Base-by-base conservation (phyloP, 2,888 invertebrate species). In the Margaritifera margaritifera region DNA sequence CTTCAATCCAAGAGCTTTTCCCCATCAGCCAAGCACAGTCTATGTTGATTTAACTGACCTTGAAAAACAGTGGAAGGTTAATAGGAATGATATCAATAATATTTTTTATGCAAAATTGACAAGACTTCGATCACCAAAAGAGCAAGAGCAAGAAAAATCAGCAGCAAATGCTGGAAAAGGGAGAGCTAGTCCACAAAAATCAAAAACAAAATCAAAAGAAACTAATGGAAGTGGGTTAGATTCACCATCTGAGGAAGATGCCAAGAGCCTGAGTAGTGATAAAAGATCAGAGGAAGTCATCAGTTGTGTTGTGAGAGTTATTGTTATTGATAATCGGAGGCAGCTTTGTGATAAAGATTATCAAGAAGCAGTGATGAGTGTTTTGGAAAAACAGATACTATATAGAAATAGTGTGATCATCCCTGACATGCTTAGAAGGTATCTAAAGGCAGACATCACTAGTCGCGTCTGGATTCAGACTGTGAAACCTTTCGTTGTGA, bases 401-500 rank as follows among this genome's bases (percentile, higher is more conserved):
- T 51, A 77, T 4, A 57, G 67, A 53, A 84, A 83, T 70, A 87
- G 87, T 75, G 80, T 86, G 62, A 72, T 86, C 22, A 68, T 87
- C 19, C 81, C 84, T 4, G 83, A 84, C 60, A 64, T 82, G 53
- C 69, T 88, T 60, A 69, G 87, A 42, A 58, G 84, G 19, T 81
- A 81, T 70, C 60, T 86, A 58, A 83, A 81, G 53, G 71, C 86
- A 5, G 86, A 86, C 51, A 74, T 79, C 4, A 85, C 84, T 0
- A 78, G 84, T 57, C 71, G 77, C 42, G 79, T 85, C 2, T 84
- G 83, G 83, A 67, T 87, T 60, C 80, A 86, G 75, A 80, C 80
- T 19, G 77, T 76, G 20, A 75, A 75, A 64, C 71, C 63, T 3
- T 25, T 51, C 42, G 72, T 78, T 20, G 62, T 70, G 11, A 51